Conservation (phyloP, 1,140 invertebrate genomes). For the Myzus persicae region DNA sequence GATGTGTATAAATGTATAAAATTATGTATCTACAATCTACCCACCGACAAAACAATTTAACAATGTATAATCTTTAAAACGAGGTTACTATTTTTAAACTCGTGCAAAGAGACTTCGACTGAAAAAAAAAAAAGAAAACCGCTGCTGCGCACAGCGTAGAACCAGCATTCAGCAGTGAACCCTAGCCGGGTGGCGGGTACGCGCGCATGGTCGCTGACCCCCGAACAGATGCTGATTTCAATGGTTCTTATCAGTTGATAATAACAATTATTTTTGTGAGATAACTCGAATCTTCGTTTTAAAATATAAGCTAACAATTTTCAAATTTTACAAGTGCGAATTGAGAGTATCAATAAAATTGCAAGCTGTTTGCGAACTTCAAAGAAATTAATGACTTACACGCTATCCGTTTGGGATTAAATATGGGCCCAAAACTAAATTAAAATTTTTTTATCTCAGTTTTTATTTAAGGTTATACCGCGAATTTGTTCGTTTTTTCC, state of each 20-base stretch:
- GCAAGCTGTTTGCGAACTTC: neutral
- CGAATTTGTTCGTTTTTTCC: constrained; percentile 39
- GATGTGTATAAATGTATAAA: no score
- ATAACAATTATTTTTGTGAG: neutral
- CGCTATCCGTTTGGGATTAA: neutral
- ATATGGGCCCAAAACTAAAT: neutral
- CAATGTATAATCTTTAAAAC: no score
- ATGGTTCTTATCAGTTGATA: neutral
- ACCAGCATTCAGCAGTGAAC: neutral
- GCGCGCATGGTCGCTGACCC: neutral
- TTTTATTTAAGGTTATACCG: constrained; percentile 52
- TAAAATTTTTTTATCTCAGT: neutral
- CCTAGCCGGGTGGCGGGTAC: neutral
- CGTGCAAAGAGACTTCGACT: neutral
- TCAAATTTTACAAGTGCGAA: neutral
- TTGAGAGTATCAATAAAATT: neutral
- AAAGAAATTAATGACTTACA: neutral
- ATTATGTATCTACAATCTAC: no score
- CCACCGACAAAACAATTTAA: no score
- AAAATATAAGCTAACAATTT: neutral
- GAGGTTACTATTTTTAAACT: neutral
- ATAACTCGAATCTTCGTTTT: neutral
- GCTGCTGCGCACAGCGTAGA: no score
- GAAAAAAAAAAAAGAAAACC: neutral
- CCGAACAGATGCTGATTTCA: neutral